Evolutionary conservation across 2,797 vertebrate species (phyloP).

Genomic region (Cynopterus sphinx): DNA sequence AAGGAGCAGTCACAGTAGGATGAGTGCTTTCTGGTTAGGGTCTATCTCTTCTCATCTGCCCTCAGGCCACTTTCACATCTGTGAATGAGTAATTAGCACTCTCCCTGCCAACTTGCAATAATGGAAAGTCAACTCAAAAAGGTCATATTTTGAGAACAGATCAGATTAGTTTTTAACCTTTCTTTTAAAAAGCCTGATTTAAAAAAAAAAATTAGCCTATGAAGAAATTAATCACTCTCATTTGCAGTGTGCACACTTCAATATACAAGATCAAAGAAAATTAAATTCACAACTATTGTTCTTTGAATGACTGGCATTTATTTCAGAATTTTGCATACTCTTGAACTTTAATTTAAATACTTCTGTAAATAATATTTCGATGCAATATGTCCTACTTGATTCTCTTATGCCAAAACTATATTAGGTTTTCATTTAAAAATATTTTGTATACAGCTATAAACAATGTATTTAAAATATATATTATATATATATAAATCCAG

Average conservation of each 20-base stretch:
- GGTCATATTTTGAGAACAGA: constrained; percentile 58
- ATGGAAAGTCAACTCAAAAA: constrained; percentile 48
- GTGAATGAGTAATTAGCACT: constrained; percentile 70
- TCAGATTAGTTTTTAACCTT: constrained; percentile 57
- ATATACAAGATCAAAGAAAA: not conserved
- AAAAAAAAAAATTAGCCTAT: not conserved
- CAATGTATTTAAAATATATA: not conserved
- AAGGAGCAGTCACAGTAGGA: constrained; percentile 29
- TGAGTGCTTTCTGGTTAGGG: constrained; percentile 34
- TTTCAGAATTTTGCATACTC: not conserved
- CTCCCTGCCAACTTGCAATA: constrained; percentile 62
- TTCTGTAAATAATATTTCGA: not conserved
- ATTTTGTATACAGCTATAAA: not conserved
- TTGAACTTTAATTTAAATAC: not conserved
- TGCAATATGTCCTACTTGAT: not conserved
- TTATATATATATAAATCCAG: not conserved
- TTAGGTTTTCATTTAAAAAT: not conserved
- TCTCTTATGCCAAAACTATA: not conserved
- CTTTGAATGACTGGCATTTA: not conserved
- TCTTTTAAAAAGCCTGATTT: constrained; percentile 59
- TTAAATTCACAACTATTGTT: not conserved
- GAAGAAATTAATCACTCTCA: constrained; percentile 43
- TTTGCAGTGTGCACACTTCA: not conserved
- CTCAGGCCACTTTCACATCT: constrained; percentile 37
- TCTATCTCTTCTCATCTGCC: constrained; percentile 42